phyloP scores from a whole-genome alignment of 2,797 vertebrate genomes.

The Echeneis naucrates region DNA sequence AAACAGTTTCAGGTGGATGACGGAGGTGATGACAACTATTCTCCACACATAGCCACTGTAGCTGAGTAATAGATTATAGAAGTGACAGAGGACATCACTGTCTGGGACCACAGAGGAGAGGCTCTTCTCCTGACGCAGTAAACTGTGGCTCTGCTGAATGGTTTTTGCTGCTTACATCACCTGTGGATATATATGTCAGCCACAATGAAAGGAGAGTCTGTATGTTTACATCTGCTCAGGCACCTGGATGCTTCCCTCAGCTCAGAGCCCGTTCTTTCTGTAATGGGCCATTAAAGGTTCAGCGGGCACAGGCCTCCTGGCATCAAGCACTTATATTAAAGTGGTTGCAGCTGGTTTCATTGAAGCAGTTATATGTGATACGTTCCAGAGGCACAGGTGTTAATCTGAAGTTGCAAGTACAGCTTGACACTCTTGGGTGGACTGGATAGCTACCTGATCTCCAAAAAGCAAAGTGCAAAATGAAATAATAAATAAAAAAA shows the following conservation, averaged over 20 bases:
- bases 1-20: conserved; percentile 9
- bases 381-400: conserved; percentile 50
- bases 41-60: conserved; percentile 15
- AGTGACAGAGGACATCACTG: conserved; percentile 37
- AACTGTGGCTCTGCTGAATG: not conserved
- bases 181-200: conserved; percentile 4
- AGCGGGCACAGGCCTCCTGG: conserved; percentile 21
- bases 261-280: conserved; percentile 9
- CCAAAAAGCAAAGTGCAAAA: not conserved
- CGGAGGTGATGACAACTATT: not conserved
- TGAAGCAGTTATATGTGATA: conserved; percentile 21
- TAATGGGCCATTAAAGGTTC: conserved; percentile 24
- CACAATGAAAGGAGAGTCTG: not conserved
- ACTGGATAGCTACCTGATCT: not conserved
- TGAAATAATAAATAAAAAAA: not conserved
- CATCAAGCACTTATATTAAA: conserved; percentile 37
- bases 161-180: not conserved
- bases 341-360: conserved; percentile 51
- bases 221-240: conserved; percentile 32
- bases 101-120: conserved; percentile 11
- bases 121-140: no score
- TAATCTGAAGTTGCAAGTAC: conserved; percentile 11
- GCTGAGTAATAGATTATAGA: conserved; percentile 45
- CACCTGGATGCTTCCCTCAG: conserved; percentile 28
- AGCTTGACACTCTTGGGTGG: not conserved